phyloP scores from a whole-genome alignment of 2,797 vertebrate genomes.

The Sebastes flavidus region DNA sequence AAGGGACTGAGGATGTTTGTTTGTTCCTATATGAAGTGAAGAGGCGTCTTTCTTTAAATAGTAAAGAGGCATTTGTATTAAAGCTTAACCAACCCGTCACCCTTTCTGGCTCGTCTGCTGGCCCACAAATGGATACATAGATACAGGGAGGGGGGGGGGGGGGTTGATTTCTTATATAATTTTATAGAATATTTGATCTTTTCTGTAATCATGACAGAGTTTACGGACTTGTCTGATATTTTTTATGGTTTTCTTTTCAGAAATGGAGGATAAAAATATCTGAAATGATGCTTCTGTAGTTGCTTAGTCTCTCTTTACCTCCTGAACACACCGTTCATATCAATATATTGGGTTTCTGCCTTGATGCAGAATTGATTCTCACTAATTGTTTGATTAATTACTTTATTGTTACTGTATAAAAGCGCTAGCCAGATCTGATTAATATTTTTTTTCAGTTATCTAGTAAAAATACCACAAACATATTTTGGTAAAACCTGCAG shows the following conservation, averaged over 20 bases:
- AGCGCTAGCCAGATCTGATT: rapidly evolving
- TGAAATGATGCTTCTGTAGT: background rate
- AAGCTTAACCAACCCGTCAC: background rate
- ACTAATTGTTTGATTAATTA: background rate
- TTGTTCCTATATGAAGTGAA: background rate
- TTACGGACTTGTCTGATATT: background rate
- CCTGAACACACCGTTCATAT: background rate
- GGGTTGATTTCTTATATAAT: background rate
- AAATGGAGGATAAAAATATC: background rate
- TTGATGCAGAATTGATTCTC: background rate
- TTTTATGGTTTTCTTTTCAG: background rate
- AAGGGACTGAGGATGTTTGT: background rate
- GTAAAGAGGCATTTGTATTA: background rate
- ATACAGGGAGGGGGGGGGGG: no score
- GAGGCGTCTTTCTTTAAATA: conserved; percentile 21
- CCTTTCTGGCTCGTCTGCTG: background rate
- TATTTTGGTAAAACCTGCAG: background rate
- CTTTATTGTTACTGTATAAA: background rate
- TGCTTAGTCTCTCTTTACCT: background rate
- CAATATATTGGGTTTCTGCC: background rate
- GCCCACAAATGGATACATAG: background rate
- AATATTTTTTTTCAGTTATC: background rate
- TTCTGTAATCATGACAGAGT: background rate
- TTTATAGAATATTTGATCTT: background rate
- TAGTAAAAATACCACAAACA: background rate